Percentiles rank a stretch among this genome's conserved stretches.
phyloP scores from a whole-genome alignment of 2,888 invertebrate genomes.

The Trilocha varians region DNA sequence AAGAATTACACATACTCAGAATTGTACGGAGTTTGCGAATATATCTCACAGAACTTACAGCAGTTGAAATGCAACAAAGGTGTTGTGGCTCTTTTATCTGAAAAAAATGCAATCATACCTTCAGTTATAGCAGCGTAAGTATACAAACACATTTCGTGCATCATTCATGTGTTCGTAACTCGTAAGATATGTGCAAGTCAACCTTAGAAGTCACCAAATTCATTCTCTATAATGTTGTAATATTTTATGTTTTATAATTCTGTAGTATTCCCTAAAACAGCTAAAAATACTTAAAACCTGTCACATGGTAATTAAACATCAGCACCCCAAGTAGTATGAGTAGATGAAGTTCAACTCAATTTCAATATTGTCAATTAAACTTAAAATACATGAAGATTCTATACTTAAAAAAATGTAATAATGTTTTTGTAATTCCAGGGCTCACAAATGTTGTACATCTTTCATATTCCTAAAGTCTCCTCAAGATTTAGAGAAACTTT shows the following conservation, averaged over 20 bases:
- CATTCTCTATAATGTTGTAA: too few species aligned
- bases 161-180: too few species aligned
- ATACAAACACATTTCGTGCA: too few species aligned
- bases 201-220: too few species aligned
- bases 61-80: conserved; percentile 46
- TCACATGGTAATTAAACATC: too few species aligned
- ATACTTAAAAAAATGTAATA: neutral
- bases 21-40: conserved; percentile 58
- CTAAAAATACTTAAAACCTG: too few species aligned
- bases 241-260: too few species aligned
- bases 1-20: conserved; percentile 56
- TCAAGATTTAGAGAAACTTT: conserved; percentile 33
- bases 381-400: neutral
- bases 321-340: too few species aligned
- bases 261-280: too few species aligned
- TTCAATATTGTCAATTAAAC: too few species aligned
- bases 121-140: conserved; percentile 73
- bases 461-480: conserved; percentile 67
- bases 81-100: conserved; percentile 60
- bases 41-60: conserved; percentile 53
- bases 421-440: conserved; percentile 43
- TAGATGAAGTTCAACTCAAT: too few species aligned
- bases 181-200: too few species aligned
- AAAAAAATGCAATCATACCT: conserved; percentile 66
- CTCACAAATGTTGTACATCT: conserved; percentile 61